Percentiles rank a stretch among this genome's conserved stretches.
These are phyloP conservation scores for Vombatus ursinus DNA, from an alignment of 2,113 vertebrate species.

Conservation along the genomic window DNA sequence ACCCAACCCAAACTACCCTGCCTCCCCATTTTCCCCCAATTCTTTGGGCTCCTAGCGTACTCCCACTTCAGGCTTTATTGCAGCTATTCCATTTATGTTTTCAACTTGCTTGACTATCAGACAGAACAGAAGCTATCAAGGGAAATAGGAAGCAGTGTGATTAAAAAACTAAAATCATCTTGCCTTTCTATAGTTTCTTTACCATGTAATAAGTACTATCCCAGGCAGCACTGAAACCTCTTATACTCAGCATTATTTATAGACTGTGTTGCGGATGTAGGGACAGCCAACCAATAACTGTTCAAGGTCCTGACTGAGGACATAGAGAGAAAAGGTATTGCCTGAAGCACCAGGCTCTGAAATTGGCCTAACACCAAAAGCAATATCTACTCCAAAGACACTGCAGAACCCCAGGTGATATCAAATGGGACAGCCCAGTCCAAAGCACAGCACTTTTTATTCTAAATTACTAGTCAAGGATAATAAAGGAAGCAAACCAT, in stretches of 20 bases:
- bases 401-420: constrained; percentile 3
- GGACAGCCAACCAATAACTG: neutral
- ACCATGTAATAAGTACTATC: neutral
- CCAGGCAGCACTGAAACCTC: neutral
- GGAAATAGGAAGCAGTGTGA: constrained; percentile 43
- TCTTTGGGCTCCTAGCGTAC: neutral
- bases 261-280: neutral
- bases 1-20: neutral
- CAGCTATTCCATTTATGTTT: constrained; percentile 57
- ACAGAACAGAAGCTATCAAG: constrained; percentile 70
- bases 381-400: neutral
- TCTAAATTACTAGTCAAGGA: constrained; percentile 21
- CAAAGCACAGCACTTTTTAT: neutral
- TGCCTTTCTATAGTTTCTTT: neutral
- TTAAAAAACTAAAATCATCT: neutral
- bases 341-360: neutral
- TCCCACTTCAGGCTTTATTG: neutral
- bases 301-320: neutral
- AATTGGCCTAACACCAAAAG: neutral
- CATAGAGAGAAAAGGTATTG: neutral
- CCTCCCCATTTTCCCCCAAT: neutral
- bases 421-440: neutral
- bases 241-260: neutral
- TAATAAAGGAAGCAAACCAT: neutral
- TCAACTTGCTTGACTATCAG: constrained; percentile 72